A percentile compares a stretch with the other conserved stretches of the same genome.
Evolutionary conservation across 2,113 vertebrate genomes (phyloP).

Genomic region (Dermatemys mawii): DNA sequence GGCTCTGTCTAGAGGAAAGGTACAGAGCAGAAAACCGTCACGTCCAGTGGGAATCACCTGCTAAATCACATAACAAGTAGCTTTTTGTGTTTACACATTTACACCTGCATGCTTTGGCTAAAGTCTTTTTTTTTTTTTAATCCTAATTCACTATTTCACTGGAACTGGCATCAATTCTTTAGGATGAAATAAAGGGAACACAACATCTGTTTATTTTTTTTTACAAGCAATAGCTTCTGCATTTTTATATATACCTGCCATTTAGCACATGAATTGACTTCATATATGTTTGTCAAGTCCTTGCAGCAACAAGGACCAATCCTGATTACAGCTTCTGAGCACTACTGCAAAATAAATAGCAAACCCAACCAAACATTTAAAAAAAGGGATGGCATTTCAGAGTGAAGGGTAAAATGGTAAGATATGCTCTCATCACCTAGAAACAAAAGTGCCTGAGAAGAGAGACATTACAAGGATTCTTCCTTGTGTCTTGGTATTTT

Average conservation of each 20-base stretch:
- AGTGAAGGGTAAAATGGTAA: not conserved
- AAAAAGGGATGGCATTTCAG: not conserved
- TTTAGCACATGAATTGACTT: not conserved
- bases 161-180: not conserved
- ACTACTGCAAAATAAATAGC: not conserved
- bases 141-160: not conserved
- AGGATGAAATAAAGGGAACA: not conserved
- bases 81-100: constrained; percentile 23
- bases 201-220: not conserved
- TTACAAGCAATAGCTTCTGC: not conserved
- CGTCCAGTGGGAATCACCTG: constrained; percentile 49
- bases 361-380: not conserved
- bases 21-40: constrained; percentile 1
- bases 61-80: constrained; percentile 40
- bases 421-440: not conserved
- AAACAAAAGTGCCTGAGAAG: not conserved
- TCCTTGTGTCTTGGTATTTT: not conserved
- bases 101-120: not conserved
- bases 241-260: not conserved
- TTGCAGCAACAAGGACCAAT: not conserved
- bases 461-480: not conserved
- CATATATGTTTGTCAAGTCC: not conserved
- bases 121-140: not conserved
- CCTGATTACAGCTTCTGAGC: not conserved
- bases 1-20: not conserved